Percentiles rank a stretch among this genome's conserved stretches.
These are phyloP conservation scores for Bombus difficillimus DNA, from an alignment of 1,140 invertebrate genomes.

Conservation along the genomic window DNA sequence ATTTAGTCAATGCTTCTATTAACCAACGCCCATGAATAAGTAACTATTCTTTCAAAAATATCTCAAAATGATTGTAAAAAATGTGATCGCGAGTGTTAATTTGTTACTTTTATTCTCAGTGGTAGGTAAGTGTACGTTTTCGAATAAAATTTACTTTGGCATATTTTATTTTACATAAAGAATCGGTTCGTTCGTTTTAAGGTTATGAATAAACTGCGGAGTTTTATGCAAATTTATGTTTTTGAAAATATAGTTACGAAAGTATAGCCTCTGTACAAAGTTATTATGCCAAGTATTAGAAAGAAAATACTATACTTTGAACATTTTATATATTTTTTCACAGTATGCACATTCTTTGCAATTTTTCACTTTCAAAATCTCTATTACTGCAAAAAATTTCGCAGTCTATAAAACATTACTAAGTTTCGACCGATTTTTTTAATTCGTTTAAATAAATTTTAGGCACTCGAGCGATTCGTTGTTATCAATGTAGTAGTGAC, in stretches of 20 bases:
- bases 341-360: too few species aligned
- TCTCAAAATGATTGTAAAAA: conserved; percentile 13
- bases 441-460: background rate
- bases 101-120: conserved; percentile 28
- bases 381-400: too few species aligned
- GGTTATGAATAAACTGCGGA: background rate
- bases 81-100: background rate
- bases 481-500: conserved; percentile 94
- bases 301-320: too few species aligned
- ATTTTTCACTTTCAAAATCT: too few species aligned
- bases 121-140: conserved; percentile 39
- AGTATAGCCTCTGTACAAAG: too few species aligned
- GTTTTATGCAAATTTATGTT: too few species aligned
- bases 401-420: background rate
- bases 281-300: too few species aligned
- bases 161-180: background rate
- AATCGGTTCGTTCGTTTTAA: background rate
- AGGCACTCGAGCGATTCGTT: conserved; percentile 85
- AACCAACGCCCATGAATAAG: conserved; percentile 70
- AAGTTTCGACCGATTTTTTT: too few species aligned
- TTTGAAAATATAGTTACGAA: too few species aligned
- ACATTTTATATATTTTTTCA: too few species aligned
- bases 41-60: background rate
- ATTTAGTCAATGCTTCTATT: conserved; percentile 6
- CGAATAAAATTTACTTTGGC: background rate